Evolutionary conservation across 2,888 invertebrate species (phyloP).

Genomic region (Idaea straminata): DNA sequence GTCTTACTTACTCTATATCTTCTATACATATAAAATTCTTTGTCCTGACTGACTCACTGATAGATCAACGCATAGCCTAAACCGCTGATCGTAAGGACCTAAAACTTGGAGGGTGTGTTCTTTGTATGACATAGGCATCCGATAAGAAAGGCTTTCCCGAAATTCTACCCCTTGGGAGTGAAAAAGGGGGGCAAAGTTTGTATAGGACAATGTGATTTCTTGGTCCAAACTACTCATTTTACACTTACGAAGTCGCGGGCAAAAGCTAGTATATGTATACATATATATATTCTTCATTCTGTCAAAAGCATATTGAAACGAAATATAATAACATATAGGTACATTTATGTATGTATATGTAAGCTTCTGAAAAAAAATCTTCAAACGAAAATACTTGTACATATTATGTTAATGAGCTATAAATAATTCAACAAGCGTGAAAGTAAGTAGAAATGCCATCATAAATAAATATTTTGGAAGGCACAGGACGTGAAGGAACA

Average conservation of each 20-base stretch:
- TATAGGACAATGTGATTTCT: no score
- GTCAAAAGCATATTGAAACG: not conserved
- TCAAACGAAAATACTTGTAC: conserved; percentile 1
- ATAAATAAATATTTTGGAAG: conserved; percentile 2
- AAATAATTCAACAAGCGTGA: conserved; percentile 2
- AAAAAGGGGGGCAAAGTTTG: no score
- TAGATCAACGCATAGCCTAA: no score
- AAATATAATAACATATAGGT: not conserved
- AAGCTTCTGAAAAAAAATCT: not conserved
- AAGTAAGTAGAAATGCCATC: conserved; percentile 1
- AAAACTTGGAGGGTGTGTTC: no score
- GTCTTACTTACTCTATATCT: not conserved
- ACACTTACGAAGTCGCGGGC: no score
- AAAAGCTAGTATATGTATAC: not conserved
- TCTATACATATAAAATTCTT: no score
- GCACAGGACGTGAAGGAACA: not conserved
- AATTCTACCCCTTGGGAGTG: no score
- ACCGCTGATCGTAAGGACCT: no score
- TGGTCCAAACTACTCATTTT: no score
- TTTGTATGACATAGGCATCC: no score
- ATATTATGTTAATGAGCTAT: not conserved
- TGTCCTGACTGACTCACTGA: no score
- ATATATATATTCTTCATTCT: not conserved
- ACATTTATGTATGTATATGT: not conserved
- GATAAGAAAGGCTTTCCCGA: no score